Base-by-base conservation (phyloP, 2,113 vertebrate genomes). In the Notothenia coriiceps region DNA sequence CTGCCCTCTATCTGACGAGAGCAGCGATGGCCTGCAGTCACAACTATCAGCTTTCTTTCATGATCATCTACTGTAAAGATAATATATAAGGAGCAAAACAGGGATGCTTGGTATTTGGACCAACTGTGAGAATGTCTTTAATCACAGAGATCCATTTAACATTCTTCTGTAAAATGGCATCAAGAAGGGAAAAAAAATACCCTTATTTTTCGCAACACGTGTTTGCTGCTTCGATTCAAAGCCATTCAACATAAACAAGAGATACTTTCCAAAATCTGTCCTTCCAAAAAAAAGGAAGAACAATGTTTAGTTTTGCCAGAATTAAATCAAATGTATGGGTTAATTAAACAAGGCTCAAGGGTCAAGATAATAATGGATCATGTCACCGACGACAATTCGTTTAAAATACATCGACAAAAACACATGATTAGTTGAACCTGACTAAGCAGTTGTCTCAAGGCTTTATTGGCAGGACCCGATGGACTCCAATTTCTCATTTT, bases 381-480 rank as follows among this genome's bases (percentile, higher is more conserved):
- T 94, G 95, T 93, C 94, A 94, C 86, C 91, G 93, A 92, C 84
- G 91, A 95, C 93, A 91, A 96, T 95, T 94, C 88, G 92, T 94
- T 95, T 94, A 94, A 94, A 92, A 95, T 93, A 89, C 94, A 96
- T 93, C 79, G 95, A 96, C 94, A 92, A 95, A 95, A 94, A 92
- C 88, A 94, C 93, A 95, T 95, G 95, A 96, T 96, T 95, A 95
- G 96, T 96, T 94, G 94, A 94, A 94, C 94, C 95, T 96, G 96
- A 95, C 90, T 93, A 95, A 95, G 94, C 94, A 95, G 89, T 94
- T 91, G 93, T 88, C 90, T 88, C 91, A 92, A 91, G 64, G 94
- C 93, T 91, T 93, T 95, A 95, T 95, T 92, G 94, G 95, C 94
- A 93, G 76, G 61, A 20, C 64, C 29, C 49, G 6, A 6, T 40